Percentiles rank a stretch among this genome's conserved stretches.
phyloP scores from a whole-genome alignment of 2,888 invertebrate species.

The Merodon equestris region DNA sequence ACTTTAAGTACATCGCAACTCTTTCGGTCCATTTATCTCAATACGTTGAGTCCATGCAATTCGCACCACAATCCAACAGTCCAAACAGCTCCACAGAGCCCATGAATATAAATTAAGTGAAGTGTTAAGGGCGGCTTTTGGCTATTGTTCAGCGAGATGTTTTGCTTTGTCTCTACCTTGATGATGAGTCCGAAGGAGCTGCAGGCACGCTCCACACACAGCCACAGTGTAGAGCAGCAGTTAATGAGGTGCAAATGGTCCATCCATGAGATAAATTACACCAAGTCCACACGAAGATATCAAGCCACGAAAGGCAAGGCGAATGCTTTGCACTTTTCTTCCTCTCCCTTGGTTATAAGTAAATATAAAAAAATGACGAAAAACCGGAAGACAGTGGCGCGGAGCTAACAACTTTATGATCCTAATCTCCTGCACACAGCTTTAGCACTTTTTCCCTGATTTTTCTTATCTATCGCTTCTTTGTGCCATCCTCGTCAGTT shows the following conservation, averaged over 20 bases:
- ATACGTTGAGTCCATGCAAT: constrained; percentile 8
- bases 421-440: constrained; percentile 54
- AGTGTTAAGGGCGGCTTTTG: constrained; percentile 43
- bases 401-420: constrained; percentile 50
- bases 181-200: constrained; percentile 18
- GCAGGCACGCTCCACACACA: too few relatives aligned
- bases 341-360: constrained; percentile 40
- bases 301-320: too few relatives aligned
- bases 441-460: constrained; percentile 52
- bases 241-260: constrained; percentile 64
- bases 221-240: constrained; percentile 9
- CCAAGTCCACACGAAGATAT: not conserved
- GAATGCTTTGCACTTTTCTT: constrained; percentile 49
- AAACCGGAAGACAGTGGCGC: constrained; percentile 24
- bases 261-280: constrained; percentile 44
- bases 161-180: constrained; percentile 44
- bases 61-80: constrained; percentile 9
- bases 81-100: constrained; percentile 1
- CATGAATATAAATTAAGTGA: constrained; percentile 61
- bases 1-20: constrained; percentile 20
- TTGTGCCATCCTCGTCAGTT: constrained; percentile 6
- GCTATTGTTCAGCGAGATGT: constrained; percentile 41
- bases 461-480: constrained; percentile 31
- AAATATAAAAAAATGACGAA: constrained; percentile 50
- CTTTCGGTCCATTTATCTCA: constrained; percentile 42